Evolutionary conservation across 2,113 vertebrate species (phyloP), one percentile per base, ranked within the genome.

Genomic region (Lepus europaeus): DNA sequence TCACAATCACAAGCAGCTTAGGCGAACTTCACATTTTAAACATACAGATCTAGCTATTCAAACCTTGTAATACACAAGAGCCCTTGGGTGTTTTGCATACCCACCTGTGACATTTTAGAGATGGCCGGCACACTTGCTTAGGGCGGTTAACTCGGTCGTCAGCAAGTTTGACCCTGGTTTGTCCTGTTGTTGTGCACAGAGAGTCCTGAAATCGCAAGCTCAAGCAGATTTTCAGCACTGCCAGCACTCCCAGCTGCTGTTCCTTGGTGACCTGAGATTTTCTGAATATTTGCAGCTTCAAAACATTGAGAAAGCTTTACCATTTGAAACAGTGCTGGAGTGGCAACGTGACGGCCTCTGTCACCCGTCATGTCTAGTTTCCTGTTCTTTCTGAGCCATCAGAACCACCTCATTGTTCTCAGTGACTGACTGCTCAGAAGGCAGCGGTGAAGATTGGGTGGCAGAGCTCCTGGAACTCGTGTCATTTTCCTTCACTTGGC

Each of bases 221-320:
- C 61, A 87, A 61, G 79, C 80, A 64, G 51, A 33, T 89, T 91
- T 84, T 79, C 82, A 87, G 90, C 87, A 31, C 45, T 85, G 49
- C 7, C 53, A 68, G 59, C 39, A 86, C 89, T 79, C 68, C 77
- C 16, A 45, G 13, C 72, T 94, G 27, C 7, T 23, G 68, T 78
- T 87, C 79, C 9, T 91, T 49, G 49, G 51, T 33, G 53, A 70
- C 77, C 49, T 93, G 64, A 27, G 66, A 73, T 84, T 94, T 83
- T 79, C 17, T 59, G 89, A 83, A 76, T 79, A 78, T 94, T 93
- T 95, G 86, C 51, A 72, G 16, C 72, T 64, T 79, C 33, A 29
- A 74, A 91, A 91, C 29, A 11, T 22, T 95, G 87, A 33, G 29
- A 92, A 59, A 79, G 5, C n/a, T 83, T 70, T 88, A 16, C 1